phyloP scores from a whole-genome alignment of 1,140 invertebrate species.

The Sesamia nonagrioides region DNA sequence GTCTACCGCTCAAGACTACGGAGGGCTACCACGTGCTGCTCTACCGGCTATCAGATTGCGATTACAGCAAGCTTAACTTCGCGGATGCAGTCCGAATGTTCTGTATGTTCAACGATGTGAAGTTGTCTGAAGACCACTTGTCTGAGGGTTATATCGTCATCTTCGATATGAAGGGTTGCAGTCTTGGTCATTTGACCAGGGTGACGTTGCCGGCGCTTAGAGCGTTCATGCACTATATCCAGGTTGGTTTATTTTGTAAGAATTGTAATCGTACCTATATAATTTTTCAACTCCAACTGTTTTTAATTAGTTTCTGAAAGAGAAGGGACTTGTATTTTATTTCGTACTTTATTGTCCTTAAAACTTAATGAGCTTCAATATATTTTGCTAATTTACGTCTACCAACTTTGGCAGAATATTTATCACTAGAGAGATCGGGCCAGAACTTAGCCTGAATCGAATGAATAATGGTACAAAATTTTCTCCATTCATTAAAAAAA shows the following conservation, averaged over 20 bases:
- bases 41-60: conserved; percentile 88
- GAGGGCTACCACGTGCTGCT: conserved; percentile 89
- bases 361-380: no score
- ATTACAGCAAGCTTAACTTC: conserved; percentile 89
- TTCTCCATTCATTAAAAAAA: neutral
- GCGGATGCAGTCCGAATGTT: conserved; percentile 89
- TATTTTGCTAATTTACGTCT: no score
- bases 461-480: no score
- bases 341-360: no score
- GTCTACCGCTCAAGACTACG: conserved; percentile 87
- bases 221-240: conserved; percentile 90
- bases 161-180: conserved; percentile 90
- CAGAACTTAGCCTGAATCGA: no score
- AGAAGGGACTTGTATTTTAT: no score
- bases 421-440: no score
- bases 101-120: conserved; percentile 90
- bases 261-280: no score
- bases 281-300: no score
- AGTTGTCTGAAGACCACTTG: conserved; percentile 89
- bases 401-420: no score
- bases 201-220: conserved; percentile 88
- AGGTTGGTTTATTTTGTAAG: conserved; percentile 78
- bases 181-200: conserved; percentile 89
- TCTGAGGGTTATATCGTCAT: conserved; percentile 90
- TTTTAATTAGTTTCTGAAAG: no score